Conservation (phyloP, 2,888 invertebrate genomes). For the Eueremaeus valkanovi region DNA sequence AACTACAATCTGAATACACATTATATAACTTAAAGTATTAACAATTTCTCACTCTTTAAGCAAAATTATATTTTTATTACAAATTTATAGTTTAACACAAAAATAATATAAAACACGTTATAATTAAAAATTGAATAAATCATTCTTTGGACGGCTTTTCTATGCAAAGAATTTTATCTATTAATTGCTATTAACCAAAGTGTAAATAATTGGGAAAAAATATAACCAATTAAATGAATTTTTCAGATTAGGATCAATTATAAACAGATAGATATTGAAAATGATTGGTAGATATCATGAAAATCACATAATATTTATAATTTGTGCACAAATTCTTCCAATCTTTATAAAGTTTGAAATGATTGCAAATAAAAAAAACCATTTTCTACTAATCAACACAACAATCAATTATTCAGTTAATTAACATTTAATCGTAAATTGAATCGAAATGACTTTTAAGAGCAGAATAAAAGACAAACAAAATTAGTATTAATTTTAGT, state of each 20-base stretch:
- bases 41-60: background rate
- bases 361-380: background rate
- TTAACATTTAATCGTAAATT: constrained; percentile 5
- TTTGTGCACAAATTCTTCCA: too few species aligned
- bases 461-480: background rate
- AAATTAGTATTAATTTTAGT: too few species aligned
- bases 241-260: background rate
- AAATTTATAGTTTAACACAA: background rate
- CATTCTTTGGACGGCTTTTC: background rate
- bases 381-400: background rate
- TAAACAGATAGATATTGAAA: background rate
- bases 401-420: background rate
- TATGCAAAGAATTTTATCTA: background rate
- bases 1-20: background rate
- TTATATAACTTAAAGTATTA: too few species aligned
- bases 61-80: background rate
- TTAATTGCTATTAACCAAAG: background rate
- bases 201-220: too few species aligned
- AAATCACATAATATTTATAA: too few species aligned
- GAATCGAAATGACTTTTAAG: background rate
- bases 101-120: constrained; percentile 2
- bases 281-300: too few species aligned
- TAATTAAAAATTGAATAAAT: constrained; percentile 3
- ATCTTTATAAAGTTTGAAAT: background rate
- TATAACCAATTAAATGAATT: too few species aligned